These are phyloP conservation scores for Sigmodon hispidus DNA, from an alignment of 2,113 vertebrate genomes.

Conservation along the genomic window DNA sequence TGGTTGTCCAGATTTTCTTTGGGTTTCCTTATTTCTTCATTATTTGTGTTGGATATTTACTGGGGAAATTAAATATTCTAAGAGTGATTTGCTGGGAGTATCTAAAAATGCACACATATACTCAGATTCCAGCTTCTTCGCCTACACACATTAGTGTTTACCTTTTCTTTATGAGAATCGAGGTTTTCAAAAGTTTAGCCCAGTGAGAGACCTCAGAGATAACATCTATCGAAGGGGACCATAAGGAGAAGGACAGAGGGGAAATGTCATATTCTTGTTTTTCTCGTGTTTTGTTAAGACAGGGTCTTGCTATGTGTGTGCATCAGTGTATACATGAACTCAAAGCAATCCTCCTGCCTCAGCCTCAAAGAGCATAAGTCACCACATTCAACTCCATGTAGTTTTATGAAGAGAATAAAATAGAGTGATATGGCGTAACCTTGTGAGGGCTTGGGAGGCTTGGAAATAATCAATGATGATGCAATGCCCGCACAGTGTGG, in stretches of 20 bases:
- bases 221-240: neutral
- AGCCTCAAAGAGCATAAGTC: neutral
- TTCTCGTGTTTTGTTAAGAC: neutral
- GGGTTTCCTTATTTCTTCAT: neutral
- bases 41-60: constrained; percentile 27
- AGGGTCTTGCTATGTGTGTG: neutral
- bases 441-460: neutral
- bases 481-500: neutral
- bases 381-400: neutral
- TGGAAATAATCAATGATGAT: neutral
- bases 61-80: neutral
- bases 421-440: neutral
- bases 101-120: constrained; percentile 16
- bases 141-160: constrained; percentile 9
- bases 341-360: neutral
- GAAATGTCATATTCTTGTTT: neutral
- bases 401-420: constrained; percentile 31
- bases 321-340: neutral
- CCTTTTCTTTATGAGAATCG: neutral
- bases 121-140: neutral
- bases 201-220: neutral
- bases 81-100: neutral
- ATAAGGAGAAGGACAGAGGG: neutral
- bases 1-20: neutral
- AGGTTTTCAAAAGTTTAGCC: constrained; percentile 7